These are phyloP conservation scores for Blera fallax DNA, from an alignment of 2,888 invertebrate species.

Conservation along the genomic window DNA sequence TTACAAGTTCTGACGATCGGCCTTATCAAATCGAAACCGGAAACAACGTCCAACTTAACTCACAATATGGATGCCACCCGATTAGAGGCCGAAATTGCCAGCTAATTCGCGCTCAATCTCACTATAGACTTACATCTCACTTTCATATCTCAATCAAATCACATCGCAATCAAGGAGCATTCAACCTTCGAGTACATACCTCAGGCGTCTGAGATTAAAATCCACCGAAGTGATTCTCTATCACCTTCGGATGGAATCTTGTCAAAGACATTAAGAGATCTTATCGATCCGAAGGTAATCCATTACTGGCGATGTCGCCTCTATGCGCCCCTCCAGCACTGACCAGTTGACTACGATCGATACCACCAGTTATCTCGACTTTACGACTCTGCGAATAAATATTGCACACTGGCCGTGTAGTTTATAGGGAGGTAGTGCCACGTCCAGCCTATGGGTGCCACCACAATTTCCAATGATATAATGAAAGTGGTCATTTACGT, in stretches of 20 bases:
- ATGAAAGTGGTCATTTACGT: constrained; percentile 72
- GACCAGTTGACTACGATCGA: constrained; percentile 36
- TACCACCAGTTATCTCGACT: constrained; percentile 60
- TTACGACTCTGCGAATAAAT: constrained; percentile 60
- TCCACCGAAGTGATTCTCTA: constrained; percentile 56
- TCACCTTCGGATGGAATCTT: constrained; percentile 63
- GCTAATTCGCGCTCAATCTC: background rate
- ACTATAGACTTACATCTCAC: background rate
- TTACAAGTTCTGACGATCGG: too few relatives aligned
- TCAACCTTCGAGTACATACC: constrained; percentile 1
- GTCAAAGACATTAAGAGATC: constrained; percentile 63
- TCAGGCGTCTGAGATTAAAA: constrained; percentile 24
- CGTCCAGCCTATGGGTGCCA: constrained; percentile 50
- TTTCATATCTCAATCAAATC: background rate
- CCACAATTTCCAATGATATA: constrained; percentile 70
- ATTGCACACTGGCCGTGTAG: constrained; percentile 2
- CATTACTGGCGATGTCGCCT: constrained; percentile 39
- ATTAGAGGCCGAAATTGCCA: background rate
- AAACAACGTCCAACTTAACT: background rate
- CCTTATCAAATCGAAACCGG: too few relatives aligned
- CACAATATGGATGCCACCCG: background rate
- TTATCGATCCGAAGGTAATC: constrained; percentile 62
- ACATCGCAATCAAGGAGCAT: constrained; percentile 18
- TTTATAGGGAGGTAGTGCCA: background rate
- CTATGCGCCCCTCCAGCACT: background rate